A percentile compares a stretch with the other conserved stretches of the same genome.
These are phyloP conservation scores for Psilopsiagon aurifrons DNA, from an alignment of 2,113 vertebrate species.

Conservation along the genomic window DNA sequence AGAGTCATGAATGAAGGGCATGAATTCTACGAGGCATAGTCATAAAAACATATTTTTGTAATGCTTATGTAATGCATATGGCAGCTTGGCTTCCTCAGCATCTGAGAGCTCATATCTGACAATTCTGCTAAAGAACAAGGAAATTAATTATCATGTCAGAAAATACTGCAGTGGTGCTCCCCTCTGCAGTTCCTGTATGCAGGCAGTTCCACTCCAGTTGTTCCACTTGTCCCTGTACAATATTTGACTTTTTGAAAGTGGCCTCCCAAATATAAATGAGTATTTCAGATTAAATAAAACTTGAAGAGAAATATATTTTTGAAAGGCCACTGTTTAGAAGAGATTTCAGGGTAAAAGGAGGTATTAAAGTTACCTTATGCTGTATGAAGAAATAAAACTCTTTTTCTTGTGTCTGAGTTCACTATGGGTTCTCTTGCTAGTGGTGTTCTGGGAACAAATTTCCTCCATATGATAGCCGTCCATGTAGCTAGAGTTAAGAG, in stretches of 20 bases:
- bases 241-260: neutral
- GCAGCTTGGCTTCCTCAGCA: neutral
- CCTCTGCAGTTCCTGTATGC: neutral
- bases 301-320: neutral
- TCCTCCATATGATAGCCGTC: neutral
- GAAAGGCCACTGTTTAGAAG: neutral
- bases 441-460: neutral
- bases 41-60: neutral
- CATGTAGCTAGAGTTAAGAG: neutral
- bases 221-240: neutral
- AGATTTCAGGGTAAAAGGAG: slow-evolving; percentile 5
- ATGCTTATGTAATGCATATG: neutral
- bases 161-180: neutral
- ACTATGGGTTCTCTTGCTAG: neutral
- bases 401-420: neutral
- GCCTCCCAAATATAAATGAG: neutral
- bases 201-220: neutral
- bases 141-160: slow-evolving; percentile 15
- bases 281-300: slow-evolving; percentile 10
- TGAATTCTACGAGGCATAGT: neutral
- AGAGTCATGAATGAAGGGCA: neutral
- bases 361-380: neutral
- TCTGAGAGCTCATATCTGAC: neutral
- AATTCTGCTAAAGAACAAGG: slow-evolving; percentile 9
- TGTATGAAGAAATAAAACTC: neutral